phyloP scores from a whole-genome alignment of 2,888 invertebrate species.

The Acholoe squamosa region DNA sequence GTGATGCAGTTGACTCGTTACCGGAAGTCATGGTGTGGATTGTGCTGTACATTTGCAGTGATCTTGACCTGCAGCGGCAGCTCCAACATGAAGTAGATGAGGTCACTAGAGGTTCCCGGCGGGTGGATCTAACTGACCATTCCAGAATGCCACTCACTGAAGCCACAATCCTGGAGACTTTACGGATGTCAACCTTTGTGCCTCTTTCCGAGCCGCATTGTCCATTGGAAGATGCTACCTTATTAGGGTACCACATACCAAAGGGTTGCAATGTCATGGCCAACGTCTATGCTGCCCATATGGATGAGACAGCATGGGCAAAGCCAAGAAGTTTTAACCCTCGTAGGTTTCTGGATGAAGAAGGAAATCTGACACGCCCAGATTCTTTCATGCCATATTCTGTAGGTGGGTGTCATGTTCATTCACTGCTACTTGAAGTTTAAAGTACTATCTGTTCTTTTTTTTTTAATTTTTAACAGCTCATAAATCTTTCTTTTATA shows the following conservation, averaged over 20 bases:
- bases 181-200: slow-evolving; percentile 58
- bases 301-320: neutral
- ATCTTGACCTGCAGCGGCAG: slow-evolving; percentile 16
- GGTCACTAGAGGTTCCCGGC: neutral
- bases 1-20: slow-evolving; percentile 57
- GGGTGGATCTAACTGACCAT: too few relatives aligned
- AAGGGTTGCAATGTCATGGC: slow-evolving; percentile 24
- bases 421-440: too few relatives aligned
- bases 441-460: too few relatives aligned
- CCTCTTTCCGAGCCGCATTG: slow-evolving; percentile 60
- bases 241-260: slow-evolving; percentile 24
- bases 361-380: neutral
- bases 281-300: slow-evolving; percentile 19
- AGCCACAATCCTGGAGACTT: slow-evolving; percentile 38
- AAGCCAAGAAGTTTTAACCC: neutral
- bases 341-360: neutral
- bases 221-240: slow-evolving; percentile 25
- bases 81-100: neutral
- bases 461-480: too few relatives aligned
- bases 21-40: slow-evolving; percentile 61
- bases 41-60: slow-evolving; percentile 34
- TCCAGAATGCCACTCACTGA: too few relatives aligned
- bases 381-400: slow-evolving; percentile 39
- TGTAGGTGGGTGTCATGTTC: neutral
- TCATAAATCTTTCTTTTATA: too few relatives aligned